These are phyloP conservation scores for Todiramphus chloris DNA, from an alignment of 2,113 vertebrate genomes.

Conservation along the genomic window DNA sequence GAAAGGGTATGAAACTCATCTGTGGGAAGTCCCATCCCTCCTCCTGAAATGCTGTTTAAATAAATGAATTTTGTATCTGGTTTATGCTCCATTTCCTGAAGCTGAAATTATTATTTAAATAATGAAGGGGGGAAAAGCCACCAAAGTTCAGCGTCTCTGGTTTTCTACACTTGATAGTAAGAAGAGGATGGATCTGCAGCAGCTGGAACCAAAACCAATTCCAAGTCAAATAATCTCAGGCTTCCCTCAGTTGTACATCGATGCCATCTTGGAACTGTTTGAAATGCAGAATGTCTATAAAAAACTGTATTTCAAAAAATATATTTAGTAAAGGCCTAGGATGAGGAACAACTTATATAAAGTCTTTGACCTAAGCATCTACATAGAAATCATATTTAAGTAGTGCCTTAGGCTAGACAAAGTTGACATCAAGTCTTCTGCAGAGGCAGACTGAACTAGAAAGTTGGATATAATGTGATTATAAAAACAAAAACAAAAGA, in stretches of 20 bases:
- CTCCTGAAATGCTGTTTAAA: conserved; percentile 26
- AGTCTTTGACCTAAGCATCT: background rate
- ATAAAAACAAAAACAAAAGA: background rate
- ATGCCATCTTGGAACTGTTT: background rate
- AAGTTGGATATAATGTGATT: background rate
- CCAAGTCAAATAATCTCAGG: background rate
- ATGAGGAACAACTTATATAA: background rate
- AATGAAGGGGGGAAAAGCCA: background rate
- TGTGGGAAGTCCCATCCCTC: background rate
- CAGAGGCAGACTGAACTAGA: background rate
- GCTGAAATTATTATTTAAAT: conserved; percentile 43
- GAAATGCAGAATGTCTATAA: background rate
- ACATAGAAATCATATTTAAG: background rate
- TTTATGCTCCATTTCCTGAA: background rate
- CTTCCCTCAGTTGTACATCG: background rate
- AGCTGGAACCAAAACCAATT: background rate
- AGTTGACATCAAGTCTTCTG: background rate
- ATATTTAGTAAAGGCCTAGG: background rate
- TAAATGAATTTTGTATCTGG: background rate
- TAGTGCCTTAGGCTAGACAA: background rate
- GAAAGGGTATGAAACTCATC: background rate
- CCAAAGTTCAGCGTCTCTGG: background rate
- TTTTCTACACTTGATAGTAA: background rate
- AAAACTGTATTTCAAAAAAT: background rate
- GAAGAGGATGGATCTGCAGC: background rate